Base-by-base conservation (phyloP, 2,797 vertebrate genomes). In the Scyliorhinus canicula region DNA sequence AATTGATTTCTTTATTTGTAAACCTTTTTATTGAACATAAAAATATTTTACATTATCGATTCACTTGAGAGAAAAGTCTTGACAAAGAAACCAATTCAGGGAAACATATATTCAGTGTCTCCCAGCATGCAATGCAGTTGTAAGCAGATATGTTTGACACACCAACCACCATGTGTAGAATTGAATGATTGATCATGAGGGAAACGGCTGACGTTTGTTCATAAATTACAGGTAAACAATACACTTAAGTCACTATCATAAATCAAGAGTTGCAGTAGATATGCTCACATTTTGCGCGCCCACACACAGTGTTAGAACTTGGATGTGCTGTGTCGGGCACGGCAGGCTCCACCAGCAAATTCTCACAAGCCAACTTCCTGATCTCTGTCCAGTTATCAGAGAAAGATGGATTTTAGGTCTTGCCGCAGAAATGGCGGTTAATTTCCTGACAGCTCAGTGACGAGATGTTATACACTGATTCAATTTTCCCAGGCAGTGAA, bases 21-120 rank as follows among this genome's bases (percentile, higher is more conserved):
- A 94, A 94, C 69, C 67, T 52, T 71, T 94, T 50, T 60, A 60
- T 88, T 88, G 85, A 88, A 88, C 28, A 19, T 69, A 52, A 93
- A 93, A 93, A 47, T 67, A 71, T 67, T 93, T 93, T 52, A 93
- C 60, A 47, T 47, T 31, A 67, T 69, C 69, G 60, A 93, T 67
- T 93, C 35, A 93, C 52, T 28, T 35, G 28, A 93, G 65, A 93
- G 65, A 65, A 93, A 88, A 16, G n/a, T 52, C 47, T 71, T 47
- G 44, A 69, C 63, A 90, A 82, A 82, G 79, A 44, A 82, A 82
- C 40, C n/a, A 65, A 57, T 67, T 82, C 28, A 88, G 28, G 47
- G 40, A 93, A 57, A 90, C 55, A 60, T 21, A 65, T 71, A n/a
- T 35, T 31, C 65, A 31, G 47, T 21, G 57, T 63, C 57, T 74